Evolutionary conservation across 2,797 vertebrate genomes (phyloP).

Genomic region (Sarcophilus harrisii): DNA sequence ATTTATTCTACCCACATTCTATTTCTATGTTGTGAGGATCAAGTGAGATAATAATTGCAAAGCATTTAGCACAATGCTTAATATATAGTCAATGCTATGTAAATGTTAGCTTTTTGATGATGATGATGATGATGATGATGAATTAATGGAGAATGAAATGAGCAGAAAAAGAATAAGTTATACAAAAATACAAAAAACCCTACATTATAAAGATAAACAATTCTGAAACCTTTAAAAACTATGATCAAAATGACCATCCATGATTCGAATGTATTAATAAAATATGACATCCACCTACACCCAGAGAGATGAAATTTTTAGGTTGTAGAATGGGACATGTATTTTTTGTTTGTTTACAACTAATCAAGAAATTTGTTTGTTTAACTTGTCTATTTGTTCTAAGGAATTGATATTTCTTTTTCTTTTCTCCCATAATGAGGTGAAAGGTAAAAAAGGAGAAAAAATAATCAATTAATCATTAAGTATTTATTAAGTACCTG

Average conservation of each 20-base stretch:
- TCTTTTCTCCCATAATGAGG: background rate
- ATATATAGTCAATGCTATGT: background rate
- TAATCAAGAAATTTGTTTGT: background rate
- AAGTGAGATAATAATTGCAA: background rate
- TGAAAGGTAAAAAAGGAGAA: background rate
- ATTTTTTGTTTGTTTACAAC: background rate
- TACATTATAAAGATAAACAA: background rate
- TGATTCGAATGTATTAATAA: background rate
- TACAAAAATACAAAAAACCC: background rate
- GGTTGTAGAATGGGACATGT: background rate
- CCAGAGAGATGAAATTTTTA: background rate
- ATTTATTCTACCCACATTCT: background rate
- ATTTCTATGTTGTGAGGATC: background rate
- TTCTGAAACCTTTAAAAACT: background rate
- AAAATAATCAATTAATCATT: background rate
- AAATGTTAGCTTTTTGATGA: background rate
- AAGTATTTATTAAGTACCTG: background rate
- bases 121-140: background rate
- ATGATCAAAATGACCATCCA: background rate
- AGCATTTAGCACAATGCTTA: background rate
- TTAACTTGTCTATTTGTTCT: background rate
- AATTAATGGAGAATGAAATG: background rate
- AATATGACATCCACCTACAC: background rate
- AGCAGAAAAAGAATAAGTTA: background rate
- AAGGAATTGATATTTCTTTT: background rate